A percentile compares a stretch with the other conserved stretches of the same genome.
phyloP scores from a whole-genome alignment of 2,888 invertebrate species.

The Seira musarum region DNA sequence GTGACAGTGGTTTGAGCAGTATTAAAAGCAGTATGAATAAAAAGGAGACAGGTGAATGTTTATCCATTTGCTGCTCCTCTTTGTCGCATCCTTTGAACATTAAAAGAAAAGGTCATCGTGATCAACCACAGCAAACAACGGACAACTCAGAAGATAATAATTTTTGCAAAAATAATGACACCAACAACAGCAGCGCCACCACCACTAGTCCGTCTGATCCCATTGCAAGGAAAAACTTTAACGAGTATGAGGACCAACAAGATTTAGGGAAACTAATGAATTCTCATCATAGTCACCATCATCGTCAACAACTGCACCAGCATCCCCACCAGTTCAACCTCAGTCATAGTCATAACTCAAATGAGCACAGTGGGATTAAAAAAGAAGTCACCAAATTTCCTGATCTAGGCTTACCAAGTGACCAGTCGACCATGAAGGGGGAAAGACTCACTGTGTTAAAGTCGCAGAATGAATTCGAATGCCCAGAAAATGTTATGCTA shows the following conservation, averaged over 20 bases:
- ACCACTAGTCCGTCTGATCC: background rate
- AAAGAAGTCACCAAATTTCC: constrained; percentile 32
- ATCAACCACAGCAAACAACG: constrained; percentile 11
- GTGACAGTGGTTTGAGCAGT: constrained; percentile 15
- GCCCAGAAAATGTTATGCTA: constrained; percentile 25
- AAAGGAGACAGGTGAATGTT: constrained; percentile 55
- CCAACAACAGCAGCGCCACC: constrained; percentile 35
- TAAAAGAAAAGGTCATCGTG: constrained; percentile 47
- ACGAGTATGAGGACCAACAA: constrained; percentile 45
- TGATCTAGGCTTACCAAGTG: constrained; percentile 27
- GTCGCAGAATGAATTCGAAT: constrained; percentile 8
- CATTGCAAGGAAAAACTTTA: constrained; percentile 27
- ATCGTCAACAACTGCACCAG: background rate
- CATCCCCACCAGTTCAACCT: too few relatives aligned
- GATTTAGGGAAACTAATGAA: constrained; percentile 42
- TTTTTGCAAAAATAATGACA: constrained; percentile 31
- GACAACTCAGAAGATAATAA: constrained; percentile 23
- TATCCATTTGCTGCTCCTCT: constrained; percentile 58
- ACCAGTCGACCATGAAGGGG: constrained; percentile 14
- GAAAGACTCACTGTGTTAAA: constrained; percentile 9
- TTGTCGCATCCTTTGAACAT: constrained; percentile 61
- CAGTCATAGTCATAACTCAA: constrained; percentile 34
- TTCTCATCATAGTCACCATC: background rate
- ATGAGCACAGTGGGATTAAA: constrained; percentile 10
- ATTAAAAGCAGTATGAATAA: constrained; percentile 29